These are phyloP conservation scores for Tridacna gigas DNA, from an alignment of 2,888 invertebrate species.

Conservation along the genomic window DNA sequence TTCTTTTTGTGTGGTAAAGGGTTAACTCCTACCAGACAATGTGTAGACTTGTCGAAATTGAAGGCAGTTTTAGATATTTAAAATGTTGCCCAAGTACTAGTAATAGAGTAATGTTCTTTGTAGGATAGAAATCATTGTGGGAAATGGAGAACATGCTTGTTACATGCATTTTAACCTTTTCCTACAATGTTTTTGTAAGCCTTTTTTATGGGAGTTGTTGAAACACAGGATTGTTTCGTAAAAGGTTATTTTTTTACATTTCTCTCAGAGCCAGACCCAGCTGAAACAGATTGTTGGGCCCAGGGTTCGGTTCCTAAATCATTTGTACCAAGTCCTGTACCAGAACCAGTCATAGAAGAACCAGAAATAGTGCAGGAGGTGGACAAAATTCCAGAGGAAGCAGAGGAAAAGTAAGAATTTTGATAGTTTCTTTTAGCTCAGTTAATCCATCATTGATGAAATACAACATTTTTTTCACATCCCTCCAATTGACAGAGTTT, in stretches of 20 bases:
- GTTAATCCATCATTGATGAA: no score
- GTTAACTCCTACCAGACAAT: no score
- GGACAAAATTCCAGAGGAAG: slow-evolving; percentile 34
- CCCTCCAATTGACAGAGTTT: no score
- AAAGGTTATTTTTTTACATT: background rate
- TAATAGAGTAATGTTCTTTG: no score
- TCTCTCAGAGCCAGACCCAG: slow-evolving; percentile 82
- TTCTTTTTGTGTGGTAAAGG: no score
- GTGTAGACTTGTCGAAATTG: no score
- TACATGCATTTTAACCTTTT: background rate
- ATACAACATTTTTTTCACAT: no score
- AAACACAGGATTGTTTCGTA: background rate
- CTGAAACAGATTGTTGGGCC: slow-evolving; percentile 84
- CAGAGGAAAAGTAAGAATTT: slow-evolving; percentile 51
- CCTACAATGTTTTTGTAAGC: no score
- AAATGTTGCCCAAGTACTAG: no score
- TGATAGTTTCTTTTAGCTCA: no score
- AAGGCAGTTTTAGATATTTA: no score
- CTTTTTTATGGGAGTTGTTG: background rate
- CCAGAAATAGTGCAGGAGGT: slow-evolving; percentile 55
- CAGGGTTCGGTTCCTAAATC: slow-evolving; percentile 84
- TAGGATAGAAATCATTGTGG: background rate
- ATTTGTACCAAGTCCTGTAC: slow-evolving; percentile 66
- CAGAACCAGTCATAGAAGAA: slow-evolving; percentile 70
- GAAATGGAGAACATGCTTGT: background rate